These are phyloP conservation scores for Stratiomys singularior DNA, from an alignment of 2,888 invertebrate genomes.

Conservation along the genomic window DNA sequence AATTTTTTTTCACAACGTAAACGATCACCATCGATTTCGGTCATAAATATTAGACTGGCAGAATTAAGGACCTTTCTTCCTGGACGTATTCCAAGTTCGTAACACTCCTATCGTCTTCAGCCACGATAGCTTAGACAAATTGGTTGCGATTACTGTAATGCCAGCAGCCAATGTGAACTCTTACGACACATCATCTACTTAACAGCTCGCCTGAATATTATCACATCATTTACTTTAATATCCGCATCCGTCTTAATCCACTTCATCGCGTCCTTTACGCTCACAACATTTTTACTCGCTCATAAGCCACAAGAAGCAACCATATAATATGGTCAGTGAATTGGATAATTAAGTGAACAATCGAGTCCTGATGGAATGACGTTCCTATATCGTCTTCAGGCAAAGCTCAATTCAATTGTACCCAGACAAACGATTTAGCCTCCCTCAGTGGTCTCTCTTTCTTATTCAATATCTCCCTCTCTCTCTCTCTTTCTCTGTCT, in stretches of 20 bases:
- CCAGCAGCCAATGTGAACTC: too few relatives aligned
- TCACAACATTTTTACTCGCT: neutral
- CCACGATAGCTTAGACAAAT: too few relatives aligned
- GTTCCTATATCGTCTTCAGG: neutral
- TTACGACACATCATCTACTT: too few relatives aligned
- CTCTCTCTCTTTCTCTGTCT: too few relatives aligned
- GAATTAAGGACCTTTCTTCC: too few relatives aligned
- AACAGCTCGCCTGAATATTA: neutral
- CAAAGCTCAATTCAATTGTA: neutral
- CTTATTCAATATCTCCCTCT: too few relatives aligned
- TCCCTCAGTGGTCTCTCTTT: too few relatives aligned
- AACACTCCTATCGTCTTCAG: too few relatives aligned
- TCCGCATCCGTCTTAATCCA: slow-evolving; percentile 18
- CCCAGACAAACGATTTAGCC: neutral
- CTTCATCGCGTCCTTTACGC: neutral
- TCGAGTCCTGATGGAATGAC: slow-evolving; percentile 17
- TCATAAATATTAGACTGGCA: too few relatives aligned
- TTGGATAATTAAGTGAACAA: slow-evolving; percentile 40
- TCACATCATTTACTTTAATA: slow-evolving; percentile 25
- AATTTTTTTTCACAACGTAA: neutral
- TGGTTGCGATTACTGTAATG: too few relatives aligned
- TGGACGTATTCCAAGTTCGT: too few relatives aligned
- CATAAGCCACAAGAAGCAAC: slow-evolving; percentile 5
- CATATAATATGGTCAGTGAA: slow-evolving; percentile 34
- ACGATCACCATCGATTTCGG: too few relatives aligned